Evolutionary conservation across 2,797 vertebrate genomes (phyloP), one percentile per base, ranked within the genome.

Genomic region (Arnoldichthys spilopterus): DNA sequence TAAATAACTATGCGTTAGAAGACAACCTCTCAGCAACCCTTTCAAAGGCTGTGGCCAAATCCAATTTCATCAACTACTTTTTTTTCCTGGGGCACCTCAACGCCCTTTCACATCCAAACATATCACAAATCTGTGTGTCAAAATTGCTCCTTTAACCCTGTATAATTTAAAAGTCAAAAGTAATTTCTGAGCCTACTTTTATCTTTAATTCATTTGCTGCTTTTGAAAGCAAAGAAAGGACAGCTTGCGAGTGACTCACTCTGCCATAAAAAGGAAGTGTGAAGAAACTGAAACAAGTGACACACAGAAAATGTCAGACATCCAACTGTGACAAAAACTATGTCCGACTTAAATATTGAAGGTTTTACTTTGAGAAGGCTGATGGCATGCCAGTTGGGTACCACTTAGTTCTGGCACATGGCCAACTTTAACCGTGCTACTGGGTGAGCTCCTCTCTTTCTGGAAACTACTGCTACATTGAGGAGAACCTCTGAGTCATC

Each of bases 171-270:
- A 43, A 72, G 22, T 28, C 16, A 0, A 28, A 72, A 78, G 77
- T 66, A 8, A 72, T 71, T 78, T 63, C 43, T 22, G 61, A 51
- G 34, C 47, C 59, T 37, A 64, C 32, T 78, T 51, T 71, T 54
- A 54, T n/a, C 47, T 56, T 76, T 51, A 68, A 56, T 76, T 37
- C 13, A 34, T 67, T 76, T 68, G 40, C 67, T 13, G n/a, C 40
- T 34, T 37, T 63, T 63, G 67, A 71, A 63, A 45, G 47, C 67
- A 78, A 58, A 76, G 67, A 78, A 68, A 68, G 54, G 40, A 59
- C 49, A 70, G 66, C 51, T 77, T 77, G 64, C 49, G n/a, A 43
- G 62, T 76, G 74, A 76, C 74, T 76, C 62, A 76, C n/a, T 43
- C 61, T 28, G 61, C 30, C 61, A 56, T 66, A 40, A 76, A 64